phyloP scores from a whole-genome alignment of 2,888 invertebrate genomes.

The Thecocarcelia acutangulata region DNA sequence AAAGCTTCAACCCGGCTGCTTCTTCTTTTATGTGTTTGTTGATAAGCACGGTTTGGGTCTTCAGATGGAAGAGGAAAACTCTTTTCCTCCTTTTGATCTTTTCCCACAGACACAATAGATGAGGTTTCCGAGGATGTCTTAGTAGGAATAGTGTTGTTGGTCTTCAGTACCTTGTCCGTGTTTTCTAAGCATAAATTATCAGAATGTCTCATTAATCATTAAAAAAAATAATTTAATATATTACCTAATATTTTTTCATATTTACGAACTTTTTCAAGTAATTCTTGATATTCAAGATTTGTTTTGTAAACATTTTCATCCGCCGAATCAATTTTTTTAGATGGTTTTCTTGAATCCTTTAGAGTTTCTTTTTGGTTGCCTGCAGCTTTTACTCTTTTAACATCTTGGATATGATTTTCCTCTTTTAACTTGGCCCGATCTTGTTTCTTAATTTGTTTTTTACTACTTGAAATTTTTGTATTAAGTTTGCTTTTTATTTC shows the following conservation, averaged over 20 bases:
- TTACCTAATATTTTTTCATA: constrained; percentile 34
- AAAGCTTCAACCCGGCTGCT: neutral
- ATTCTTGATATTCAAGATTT: neutral
- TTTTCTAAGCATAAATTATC: neutral
- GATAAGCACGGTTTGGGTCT: neutral
- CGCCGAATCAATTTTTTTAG: neutral
- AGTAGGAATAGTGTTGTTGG: neutral
- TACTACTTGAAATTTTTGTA: neutral
- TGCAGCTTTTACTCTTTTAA: too few species aligned
- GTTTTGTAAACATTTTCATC: neutral
- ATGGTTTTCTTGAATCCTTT: too few species aligned
- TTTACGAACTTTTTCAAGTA: constrained; percentile 1
- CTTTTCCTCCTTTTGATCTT: too few species aligned
- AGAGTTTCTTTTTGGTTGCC: too few species aligned
- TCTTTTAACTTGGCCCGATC: neutral
- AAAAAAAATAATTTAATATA: neutral
- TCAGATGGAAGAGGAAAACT: neutral
- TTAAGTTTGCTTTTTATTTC: neutral
- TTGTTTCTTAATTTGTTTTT: neutral
- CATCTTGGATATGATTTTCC: too few species aligned
- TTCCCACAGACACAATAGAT: neutral
- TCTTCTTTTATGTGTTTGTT: neutral
- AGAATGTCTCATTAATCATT: neutral
- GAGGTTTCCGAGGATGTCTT: neutral
- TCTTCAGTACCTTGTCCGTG: neutral